Conservation (phyloP, 2,113 vertebrate species). For the Triplophysa rosa region DNA sequence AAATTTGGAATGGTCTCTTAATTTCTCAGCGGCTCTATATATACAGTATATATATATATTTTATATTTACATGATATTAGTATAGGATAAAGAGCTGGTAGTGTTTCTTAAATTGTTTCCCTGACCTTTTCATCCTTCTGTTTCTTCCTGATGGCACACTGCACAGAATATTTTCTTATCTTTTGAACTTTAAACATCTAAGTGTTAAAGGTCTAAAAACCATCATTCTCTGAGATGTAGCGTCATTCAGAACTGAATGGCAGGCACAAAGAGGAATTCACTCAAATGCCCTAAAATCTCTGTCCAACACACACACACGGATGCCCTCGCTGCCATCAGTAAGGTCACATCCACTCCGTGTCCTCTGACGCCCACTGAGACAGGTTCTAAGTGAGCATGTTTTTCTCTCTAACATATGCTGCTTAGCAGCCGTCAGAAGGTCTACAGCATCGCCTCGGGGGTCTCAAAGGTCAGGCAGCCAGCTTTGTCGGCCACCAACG, state of each 20-base stretch:
- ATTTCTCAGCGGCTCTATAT: no score
- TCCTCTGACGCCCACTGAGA: slow-evolving; percentile 36
- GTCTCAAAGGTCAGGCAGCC: slow-evolving; percentile 50
- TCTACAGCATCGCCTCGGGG: slow-evolving; percentile 32
- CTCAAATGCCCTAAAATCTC: not conserved
- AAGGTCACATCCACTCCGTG: slow-evolving; percentile 38
- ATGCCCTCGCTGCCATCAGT: slow-evolving; percentile 28
- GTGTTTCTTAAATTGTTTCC: slow-evolving; percentile 26
- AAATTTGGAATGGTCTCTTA: no score
- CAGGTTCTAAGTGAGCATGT: slow-evolving; percentile 49
- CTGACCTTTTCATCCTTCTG: slow-evolving; percentile 40
- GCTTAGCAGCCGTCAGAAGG: slow-evolving; percentile 43
- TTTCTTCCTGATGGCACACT: slow-evolving; percentile 25
- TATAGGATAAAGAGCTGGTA: slow-evolving; percentile 15
- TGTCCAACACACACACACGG: slow-evolving; percentile 36
- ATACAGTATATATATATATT: not conserved
- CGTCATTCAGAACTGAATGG: not conserved
- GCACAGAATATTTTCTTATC: slow-evolving; percentile 55
- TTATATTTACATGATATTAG: not conserved
- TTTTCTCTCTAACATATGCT: slow-evolving; percentile 55
- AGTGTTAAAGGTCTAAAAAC: slow-evolving; percentile 69
- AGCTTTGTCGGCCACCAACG: slow-evolving; percentile 41
- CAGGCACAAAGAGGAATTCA: not conserved
- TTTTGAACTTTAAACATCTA: slow-evolving; percentile 70
- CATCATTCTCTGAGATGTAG: slow-evolving; percentile 48